Evolutionary conservation across 2,113 vertebrate species (phyloP).

Genomic region (Galbula dea): DNA sequence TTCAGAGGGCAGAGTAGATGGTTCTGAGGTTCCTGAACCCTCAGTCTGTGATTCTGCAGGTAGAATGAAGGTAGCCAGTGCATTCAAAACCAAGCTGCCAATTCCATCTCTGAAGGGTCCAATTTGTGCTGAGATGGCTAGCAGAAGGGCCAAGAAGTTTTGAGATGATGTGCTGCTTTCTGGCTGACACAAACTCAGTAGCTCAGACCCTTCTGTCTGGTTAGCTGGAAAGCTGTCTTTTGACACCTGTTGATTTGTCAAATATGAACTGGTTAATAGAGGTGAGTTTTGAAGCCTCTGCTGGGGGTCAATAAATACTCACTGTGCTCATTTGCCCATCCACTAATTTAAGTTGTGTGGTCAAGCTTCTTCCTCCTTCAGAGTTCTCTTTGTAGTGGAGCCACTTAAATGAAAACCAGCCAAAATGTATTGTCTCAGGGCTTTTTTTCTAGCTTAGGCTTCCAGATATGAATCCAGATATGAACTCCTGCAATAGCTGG

Average conservation of each 20-base stretch:
- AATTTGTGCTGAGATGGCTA: not conserved
- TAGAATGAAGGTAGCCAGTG: not conserved
- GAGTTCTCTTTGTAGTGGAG: not conserved
- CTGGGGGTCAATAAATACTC: not conserved
- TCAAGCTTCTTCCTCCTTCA: not conserved
- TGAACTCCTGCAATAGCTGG: not conserved
- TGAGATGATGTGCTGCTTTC: not conserved
- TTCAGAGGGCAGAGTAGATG: not conserved
- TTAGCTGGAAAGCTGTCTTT: not conserved
- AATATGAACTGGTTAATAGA: not conserved
- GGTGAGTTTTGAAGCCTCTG: not conserved
- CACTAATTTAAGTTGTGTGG: not conserved
- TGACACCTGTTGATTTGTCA: not conserved
- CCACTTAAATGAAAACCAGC: not conserved
- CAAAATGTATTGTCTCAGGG: not conserved
- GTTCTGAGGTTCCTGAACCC: not conserved
- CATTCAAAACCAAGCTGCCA: not conserved
- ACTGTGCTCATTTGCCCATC: rapidly evolving
- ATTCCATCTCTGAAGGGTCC: not conserved
- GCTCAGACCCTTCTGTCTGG: not conserved
- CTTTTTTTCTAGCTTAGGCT: not conserved
- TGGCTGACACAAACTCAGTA: not conserved
- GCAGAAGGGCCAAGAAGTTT: not conserved
- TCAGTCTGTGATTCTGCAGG: not conserved
- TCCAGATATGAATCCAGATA: not conserved